Base-by-base conservation (phyloP, 2,888 invertebrate genomes). In the Drosophila anceps region DNA sequence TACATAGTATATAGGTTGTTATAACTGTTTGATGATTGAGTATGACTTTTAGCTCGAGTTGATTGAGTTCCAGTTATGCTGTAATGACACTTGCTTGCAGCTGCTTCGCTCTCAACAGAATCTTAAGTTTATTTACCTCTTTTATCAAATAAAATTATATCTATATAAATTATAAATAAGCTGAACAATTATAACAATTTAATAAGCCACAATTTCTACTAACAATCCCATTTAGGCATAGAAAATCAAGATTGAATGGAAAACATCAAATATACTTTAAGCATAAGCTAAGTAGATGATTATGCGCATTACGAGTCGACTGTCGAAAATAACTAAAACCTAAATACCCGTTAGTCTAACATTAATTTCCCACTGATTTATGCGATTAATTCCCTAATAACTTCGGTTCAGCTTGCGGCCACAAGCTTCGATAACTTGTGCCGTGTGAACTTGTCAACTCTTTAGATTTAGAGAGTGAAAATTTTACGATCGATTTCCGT, bases 401-500 rank as follows among this genome's bases (percentile, higher is more conserved):
- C 60, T 18, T 27, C 5, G 9, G n/a, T n/a, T 24, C 53, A 12
- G 6, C 12, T 44, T 50, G 35, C 4, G 12, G 59, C 37, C 63
- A 61, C 54, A 43, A 51, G 27, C n/a, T n/a, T n/a, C n/a, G n/a
- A n/a, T n/a, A n/a, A n/a, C 57, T 58, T 35, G 9, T 6, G 39
- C 55, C 78, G 83, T 83, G 79, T 73, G 77, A 83, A 86, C 73
- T 69, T 79, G 77, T 77, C 72, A 79, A 69, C 41, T 53, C n/a
- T 37, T n/a, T 13, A 37, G n/a, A 61, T 48, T 57, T 60, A 33
- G 35, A 68, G 58, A 73, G 65, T 75, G 69, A 78, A 74, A 69
- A 69, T 64, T 82, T 84, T 69, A 84, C 73, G 83, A 84, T 79
- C 79, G 76, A 81, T 87, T 84, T 84, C 85, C 85, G 81, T 65